Conservation (phyloP, 2,797 vertebrate genomes). For the Anas capensis region DNA sequence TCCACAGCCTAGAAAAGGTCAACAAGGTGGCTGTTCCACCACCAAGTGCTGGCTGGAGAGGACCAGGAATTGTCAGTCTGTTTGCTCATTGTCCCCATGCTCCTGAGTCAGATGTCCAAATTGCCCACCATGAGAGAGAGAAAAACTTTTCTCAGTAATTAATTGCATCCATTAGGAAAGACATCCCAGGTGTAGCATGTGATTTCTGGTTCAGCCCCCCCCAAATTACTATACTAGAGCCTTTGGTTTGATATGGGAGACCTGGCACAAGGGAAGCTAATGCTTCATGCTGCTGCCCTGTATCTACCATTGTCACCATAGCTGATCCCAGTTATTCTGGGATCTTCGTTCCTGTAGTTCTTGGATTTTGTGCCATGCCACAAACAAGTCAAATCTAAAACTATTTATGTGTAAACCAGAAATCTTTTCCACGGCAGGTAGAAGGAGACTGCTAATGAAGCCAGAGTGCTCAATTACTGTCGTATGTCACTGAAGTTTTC, state of each 20-base stretch:
- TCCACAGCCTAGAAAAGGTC: background rate
- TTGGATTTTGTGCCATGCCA: background rate
- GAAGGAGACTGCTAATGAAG: background rate
- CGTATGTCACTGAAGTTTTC: background rate
- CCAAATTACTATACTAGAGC: background rate
- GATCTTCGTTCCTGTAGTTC: background rate
- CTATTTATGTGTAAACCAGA: background rate
- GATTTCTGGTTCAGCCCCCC: background rate
- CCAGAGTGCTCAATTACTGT: background rate
- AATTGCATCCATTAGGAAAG: background rate
- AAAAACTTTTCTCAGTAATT: background rate
- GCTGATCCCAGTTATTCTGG: background rate
- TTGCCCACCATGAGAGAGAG: background rate
- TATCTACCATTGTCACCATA: background rate
- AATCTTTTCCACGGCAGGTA: background rate
- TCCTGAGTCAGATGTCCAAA: background rate
- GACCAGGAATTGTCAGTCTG: background rate
- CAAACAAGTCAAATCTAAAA: background rate
- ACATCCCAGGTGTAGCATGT: background rate
- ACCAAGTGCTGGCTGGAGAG: background rate
- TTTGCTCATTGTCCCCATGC: rapidly evolving
- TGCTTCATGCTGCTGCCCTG: background rate
- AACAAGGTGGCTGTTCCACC: background rate
- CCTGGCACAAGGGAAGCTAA: background rate
- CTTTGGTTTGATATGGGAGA: background rate